Evolutionary conservation across 1,140 invertebrate species (phyloP), one percentile per base, ranked within the genome.

Genomic region (Scylla paramamosain): DNA sequence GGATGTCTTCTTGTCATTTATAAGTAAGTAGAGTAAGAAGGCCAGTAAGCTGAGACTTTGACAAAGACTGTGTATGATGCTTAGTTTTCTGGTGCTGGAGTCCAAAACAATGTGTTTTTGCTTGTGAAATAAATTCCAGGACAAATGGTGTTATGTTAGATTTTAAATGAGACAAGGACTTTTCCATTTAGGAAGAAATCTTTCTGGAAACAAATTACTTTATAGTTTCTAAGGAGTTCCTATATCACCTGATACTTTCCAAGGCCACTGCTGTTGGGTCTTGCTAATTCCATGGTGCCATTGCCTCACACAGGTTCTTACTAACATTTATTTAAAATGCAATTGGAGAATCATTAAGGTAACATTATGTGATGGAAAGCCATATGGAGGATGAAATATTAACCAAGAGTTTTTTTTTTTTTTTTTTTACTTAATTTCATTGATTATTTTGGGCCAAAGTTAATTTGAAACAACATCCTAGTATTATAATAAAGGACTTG

Each of bases 191-290:
- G 16, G 67, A 77, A 77, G 52, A 77, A 77, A n/a, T 77, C 67
- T 77, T 77, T 77, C 20, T 77, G 67, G 67, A 77, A n/a, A n/a
- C n/a, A 77, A 77, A 77, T 77, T 77, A n/a, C 12, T 77, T 77
- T n/a, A 77, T 77, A 77, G 67, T 25, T 77, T 77, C 20, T 77
- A 77, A 77, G 67, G 67, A 77, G 67, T 77, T 77, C 67, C 67
- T 77, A 77, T 77, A 77, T 77, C 67, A 77, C 67, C 67, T 77
- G 67, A 77, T 77, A 77, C n/a, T 77, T 77, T 77, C 25, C 67
- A 77, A 77, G 67, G 67, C 67, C 67, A n/a, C 67, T 20, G 52
- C 16, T 77, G 20, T 7, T 77, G 67, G 67, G 67, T n/a, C 25
- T 77, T 77, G 67, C n/a, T 77, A n/a, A 77, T n/a, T 77, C 25